Percentiles rank a stretch among this genome's conserved stretches.
phyloP scores from a whole-genome alignment of 2,113 vertebrate species.

The Barnardius zonarius region DNA sequence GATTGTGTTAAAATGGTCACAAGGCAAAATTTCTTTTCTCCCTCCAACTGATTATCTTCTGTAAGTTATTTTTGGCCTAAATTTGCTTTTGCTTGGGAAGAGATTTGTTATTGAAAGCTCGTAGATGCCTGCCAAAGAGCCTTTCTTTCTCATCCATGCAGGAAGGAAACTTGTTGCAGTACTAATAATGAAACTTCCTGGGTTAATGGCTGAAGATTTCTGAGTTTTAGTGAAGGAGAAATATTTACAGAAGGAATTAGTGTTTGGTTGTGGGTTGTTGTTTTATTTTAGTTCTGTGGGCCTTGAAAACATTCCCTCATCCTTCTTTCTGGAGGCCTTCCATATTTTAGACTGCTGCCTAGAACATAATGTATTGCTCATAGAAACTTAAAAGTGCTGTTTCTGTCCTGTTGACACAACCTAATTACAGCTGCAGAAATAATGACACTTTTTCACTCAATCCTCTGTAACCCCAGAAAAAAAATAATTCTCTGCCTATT shows the following conservation, averaged over 20 bases:
- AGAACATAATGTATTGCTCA: not conserved
- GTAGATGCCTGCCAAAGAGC: not conserved
- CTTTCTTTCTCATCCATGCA: not conserved
- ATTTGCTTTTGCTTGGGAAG: not conserved
- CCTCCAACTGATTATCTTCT: not conserved
- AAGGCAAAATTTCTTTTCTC: not conserved
- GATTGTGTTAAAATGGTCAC: not conserved
- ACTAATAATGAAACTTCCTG: not conserved
- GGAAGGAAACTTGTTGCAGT: not conserved
- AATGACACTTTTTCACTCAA: not conserved
- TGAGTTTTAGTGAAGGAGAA: slow-evolving; percentile 8
- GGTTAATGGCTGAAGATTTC: not conserved
- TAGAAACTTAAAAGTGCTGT: not conserved
- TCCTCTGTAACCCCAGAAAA: not conserved
- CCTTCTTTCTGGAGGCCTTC: not conserved
- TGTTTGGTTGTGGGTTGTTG: not conserved
- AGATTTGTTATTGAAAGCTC: not conserved
- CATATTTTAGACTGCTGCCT: not conserved
- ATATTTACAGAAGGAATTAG: not conserved
- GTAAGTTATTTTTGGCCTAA: not conserved
- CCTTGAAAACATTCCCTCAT: not conserved
- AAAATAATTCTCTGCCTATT: not conserved
- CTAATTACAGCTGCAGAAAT: not conserved
- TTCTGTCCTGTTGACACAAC: not conserved
- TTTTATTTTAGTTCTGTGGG: not conserved